Evolutionary conservation across 2,797 vertebrate genomes (phyloP).

Genomic region (Buphagus erythrorhynchus): DNA sequence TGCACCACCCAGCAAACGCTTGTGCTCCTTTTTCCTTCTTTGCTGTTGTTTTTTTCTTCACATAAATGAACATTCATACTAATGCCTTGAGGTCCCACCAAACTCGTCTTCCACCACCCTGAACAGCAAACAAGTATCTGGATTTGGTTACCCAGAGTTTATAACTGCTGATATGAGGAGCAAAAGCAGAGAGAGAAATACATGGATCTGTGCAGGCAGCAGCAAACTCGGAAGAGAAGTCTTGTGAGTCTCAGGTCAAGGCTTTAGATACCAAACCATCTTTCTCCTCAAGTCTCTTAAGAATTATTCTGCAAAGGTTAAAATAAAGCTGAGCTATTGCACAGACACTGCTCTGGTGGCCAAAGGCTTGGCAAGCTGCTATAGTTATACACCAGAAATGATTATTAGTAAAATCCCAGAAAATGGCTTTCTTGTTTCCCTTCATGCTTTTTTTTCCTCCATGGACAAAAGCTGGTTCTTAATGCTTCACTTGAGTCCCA

Average conservation of each 20-base stretch:
- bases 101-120: background rate
- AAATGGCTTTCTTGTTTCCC: background rate
- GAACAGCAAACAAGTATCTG: background rate
- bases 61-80: background rate
- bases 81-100: background rate
- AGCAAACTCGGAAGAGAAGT: background rate
- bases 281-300: background rate
- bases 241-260: background rate
- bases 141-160: background rate
- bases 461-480: background rate
- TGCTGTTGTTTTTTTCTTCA: background rate
- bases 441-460: background rate
- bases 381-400: background rate
- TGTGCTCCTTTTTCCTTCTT: background rate
- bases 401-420: background rate
- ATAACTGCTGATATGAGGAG: background rate
- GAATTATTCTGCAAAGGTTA: background rate
- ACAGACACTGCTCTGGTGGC: background rate
- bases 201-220: background rate
- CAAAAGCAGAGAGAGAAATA: background rate
- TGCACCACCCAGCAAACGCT: background rate
- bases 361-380: conserved; percentile 11
- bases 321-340: background rate
- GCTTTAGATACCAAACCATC: background rate
- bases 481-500: background rate